phyloP scores from a whole-genome alignment of 2,113 vertebrate species.

The Trichomycterus rosablanca region DNA sequence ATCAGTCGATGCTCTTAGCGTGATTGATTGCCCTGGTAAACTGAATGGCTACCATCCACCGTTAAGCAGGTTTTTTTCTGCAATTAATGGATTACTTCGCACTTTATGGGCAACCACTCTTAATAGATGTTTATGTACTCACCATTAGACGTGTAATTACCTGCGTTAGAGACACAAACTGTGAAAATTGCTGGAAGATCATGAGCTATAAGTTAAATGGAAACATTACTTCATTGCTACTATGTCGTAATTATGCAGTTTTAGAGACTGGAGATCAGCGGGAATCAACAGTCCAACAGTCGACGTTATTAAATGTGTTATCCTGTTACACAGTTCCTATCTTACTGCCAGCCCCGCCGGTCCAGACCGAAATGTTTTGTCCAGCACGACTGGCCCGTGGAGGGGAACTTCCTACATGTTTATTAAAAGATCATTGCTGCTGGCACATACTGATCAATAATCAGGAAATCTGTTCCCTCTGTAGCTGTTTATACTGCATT shows the following conservation, averaged over 20 bases:
- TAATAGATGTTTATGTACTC: conserved; percentile 49
- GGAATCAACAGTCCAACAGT: too few species aligned
- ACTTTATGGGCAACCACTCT: conserved; percentile 47
- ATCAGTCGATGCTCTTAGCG: conserved; percentile 48
- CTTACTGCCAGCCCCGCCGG: too few species aligned
- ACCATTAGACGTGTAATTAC: conserved; percentile 28
- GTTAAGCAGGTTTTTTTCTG: conserved; percentile 36
- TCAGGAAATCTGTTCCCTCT: too few species aligned
- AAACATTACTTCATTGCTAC: conserved; percentile 3
- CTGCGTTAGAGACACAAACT: conserved; percentile 50
- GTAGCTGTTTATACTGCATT: too few species aligned
- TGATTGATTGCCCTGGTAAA: conserved; percentile 61
- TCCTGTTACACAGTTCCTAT: too few species aligned
- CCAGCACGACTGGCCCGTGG: too few species aligned
- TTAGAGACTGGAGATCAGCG: neutral
- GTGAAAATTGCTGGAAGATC: conserved; percentile 9
- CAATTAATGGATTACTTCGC: conserved; percentile 55
- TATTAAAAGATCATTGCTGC: too few species aligned
- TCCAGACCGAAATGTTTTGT: too few species aligned
- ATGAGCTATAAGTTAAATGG: conserved; percentile 12
- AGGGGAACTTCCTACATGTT: too few species aligned
- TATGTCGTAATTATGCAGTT: neutral
- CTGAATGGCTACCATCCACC: conserved; percentile 55
- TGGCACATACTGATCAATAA: too few species aligned
- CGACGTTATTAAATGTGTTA: too few species aligned